Base-by-base conservation (phyloP, 1,140 invertebrate genomes). In the Drosophila murphyi region DNA sequence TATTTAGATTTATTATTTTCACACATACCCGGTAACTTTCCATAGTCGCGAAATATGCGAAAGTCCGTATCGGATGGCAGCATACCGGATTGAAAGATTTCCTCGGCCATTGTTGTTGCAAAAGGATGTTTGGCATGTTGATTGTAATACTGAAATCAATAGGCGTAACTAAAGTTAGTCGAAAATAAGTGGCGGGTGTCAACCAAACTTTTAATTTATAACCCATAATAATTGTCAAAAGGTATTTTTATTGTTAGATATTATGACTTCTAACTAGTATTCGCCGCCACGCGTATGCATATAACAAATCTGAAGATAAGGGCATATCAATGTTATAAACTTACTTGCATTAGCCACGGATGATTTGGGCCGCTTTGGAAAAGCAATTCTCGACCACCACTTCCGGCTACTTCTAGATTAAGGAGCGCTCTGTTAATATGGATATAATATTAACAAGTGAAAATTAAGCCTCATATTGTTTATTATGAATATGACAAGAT, bases 21-120 rank as follows among this genome's bases (percentile, higher is more conserved):
- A 6, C 20, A 54, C 76, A 43, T 12, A 88, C 83, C 96, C 61
- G 96, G 96, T 43, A 97, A 92, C 76, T 96, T 95, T 37, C 96
- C 96, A 93, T 96, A 96, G 93, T 99, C 98, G 62, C 98, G 94
- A 90, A 98, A 99, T 87, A 99, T 98, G 59, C 98, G 94, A 93
- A 97, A 99, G 93, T 99, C 98, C 3, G 98, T 99, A 92, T 99
- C 98, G 4, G 97, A 97, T 31, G 98, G 98, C 76, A 99, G 96
- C 35, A 98, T 94, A 4, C 97, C 97, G 88, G 95, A 96, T 93
- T 98, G 96, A 93, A 99, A 99, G 83, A 99, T 95, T 94, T 99
- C 98, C 94, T 99, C 98, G 51, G 96, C 98, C 78, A 99, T 92
- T 34, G 97, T 96, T 43, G 96, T 97, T 4, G 97, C 97, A 93